phyloP scores from a whole-genome alignment of 1,140 invertebrate species.

The Camponotus vicinus region DNA sequence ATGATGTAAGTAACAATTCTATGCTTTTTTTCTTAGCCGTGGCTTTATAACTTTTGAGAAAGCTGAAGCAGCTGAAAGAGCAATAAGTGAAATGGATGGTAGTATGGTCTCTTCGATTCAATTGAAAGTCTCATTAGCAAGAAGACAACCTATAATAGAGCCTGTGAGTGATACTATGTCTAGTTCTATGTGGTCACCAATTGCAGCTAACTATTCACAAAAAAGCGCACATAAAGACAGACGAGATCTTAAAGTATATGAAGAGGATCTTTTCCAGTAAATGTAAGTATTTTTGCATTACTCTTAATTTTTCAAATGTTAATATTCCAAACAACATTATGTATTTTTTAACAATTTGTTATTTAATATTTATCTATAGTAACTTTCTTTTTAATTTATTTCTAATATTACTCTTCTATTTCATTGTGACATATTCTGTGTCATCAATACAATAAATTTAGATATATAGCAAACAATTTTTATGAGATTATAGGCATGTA shows the following conservation, averaged over 20 bases:
- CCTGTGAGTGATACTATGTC: slow-evolving; percentile 92
- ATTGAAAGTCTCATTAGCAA: slow-evolving; percentile 93
- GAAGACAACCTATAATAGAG: slow-evolving; percentile 93
- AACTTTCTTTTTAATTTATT: slow-evolving; percentile 25
- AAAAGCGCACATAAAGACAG: slow-evolving; percentile 93
- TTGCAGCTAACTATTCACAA: slow-evolving; percentile 93
- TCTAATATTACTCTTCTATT: not conserved
- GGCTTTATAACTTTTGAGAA: slow-evolving; percentile 98
- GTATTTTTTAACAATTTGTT: not conserved
- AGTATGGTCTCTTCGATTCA: slow-evolving; percentile 92
- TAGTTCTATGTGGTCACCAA: slow-evolving; percentile 92
- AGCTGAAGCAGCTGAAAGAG: slow-evolving; percentile 93
- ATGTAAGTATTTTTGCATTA: slow-evolving; percentile 23
- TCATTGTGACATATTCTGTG: not conserved
- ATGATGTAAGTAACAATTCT: slow-evolving; percentile 57
- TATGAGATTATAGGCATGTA: too few species aligned
- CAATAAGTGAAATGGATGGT: slow-evolving; percentile 95
- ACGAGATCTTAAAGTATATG: slow-evolving; percentile 90
- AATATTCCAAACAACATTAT: not conserved
- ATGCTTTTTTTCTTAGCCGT: slow-evolving; percentile 88
- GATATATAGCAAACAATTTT: not conserved
- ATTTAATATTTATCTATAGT: not conserved
- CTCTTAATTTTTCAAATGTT: not conserved
- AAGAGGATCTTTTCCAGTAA: slow-evolving; percentile 88
- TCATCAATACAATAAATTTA: not conserved